Evolutionary conservation across 1,140 invertebrate species (phyloP), one percentile per base, ranked within the genome.

Genomic region (Ylistrum balloti): DNA sequence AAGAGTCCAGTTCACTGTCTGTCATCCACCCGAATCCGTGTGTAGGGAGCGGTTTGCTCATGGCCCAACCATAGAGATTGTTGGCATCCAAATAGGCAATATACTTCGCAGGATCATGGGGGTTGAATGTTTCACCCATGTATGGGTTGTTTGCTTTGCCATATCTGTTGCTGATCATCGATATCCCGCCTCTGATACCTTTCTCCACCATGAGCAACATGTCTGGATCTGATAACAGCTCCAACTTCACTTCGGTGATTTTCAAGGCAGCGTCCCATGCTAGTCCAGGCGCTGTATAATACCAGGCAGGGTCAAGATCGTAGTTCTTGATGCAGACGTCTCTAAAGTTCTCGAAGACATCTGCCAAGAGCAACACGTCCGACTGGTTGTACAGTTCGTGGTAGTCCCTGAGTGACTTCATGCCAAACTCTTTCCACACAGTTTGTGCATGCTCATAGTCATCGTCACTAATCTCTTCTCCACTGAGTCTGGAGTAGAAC

Each of bases 321-420:
- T 93, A 95, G 17, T 88, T 33, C 7, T 90, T 86, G 22, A 92
- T 0, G 74, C 88, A 92, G 2, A 90, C 32, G 17, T 92, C 85
- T 90, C 94, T 86, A 88, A 94, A 97, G 92, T 96, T 96, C 95
- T 97, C 96, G 94, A 97, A 97, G n/a, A 97, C 93, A 94, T 97
- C 96, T 5, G 93, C 94, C 33, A 93, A 86, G 7, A 92, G 56
- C 0, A 91, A 7, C 22, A 90, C 88, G 88, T 93, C 93, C 22
- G 91, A 91, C 33, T 91, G 85, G 33, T 90, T 28, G 93, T 97
- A 96, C 38, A 97, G 91, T 90, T 96, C 95, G 33, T 95, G 93
- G 93, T 96, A 96, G 34, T 97, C 94, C 15, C 94, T 91, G 34
- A 96, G 41, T 88, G 88, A 95, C 91, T 92, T 32, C 88, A 95